Evolutionary conservation across 2,888 invertebrate species (phyloP), one percentile per base, ranked within the genome.

Genomic region (Stenodera caucasica): DNA sequence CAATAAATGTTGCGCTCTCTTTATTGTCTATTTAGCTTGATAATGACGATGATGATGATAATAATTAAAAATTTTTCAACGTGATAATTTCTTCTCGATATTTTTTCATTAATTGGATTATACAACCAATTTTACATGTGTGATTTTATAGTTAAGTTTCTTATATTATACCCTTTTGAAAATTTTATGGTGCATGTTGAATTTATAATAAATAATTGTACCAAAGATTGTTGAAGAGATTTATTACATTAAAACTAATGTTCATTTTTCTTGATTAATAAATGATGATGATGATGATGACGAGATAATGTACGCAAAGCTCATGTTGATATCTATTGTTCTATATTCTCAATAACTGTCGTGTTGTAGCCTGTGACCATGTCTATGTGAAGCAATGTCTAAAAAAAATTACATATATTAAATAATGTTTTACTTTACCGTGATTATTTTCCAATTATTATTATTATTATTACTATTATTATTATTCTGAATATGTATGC

Each of bases 401-500:
- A 58, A 58, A 61, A 63, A 66, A 45, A 45, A n/a, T 23, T 45
- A 4, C 26, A 26, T 30, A 7, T 30, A 8, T 8, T 23, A 21
- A 45, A 45, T 45, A 45, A 45, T 45, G 23, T 1, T 54, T 40
- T 71, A 70, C 49, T 63, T 72, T 69, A 65, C 66, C 64, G 65
- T 62, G 59, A 66, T 66, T 70, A 71, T 62, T 69, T 68, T 72
- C 70, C 12, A 21, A 45, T 45, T 45, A 45, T 15, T 15, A 26
- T 26, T 26, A 26, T 26, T 26, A 26, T 26, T 26, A 26, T 26
- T 26, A 26, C 7, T 26, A 26, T 26, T 26, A 40, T 68, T 57
- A 68, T 70, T 69, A 69, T 70, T 70, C 65, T 67, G 69, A 70
- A 70, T 63, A 71, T 72, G 68, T 72, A 73, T 70, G 70, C 72